These are phyloP conservation scores for Gopherus flavomarginatus DNA, from an alignment of 2,113 vertebrate genomes.

Conservation along the genomic window DNA sequence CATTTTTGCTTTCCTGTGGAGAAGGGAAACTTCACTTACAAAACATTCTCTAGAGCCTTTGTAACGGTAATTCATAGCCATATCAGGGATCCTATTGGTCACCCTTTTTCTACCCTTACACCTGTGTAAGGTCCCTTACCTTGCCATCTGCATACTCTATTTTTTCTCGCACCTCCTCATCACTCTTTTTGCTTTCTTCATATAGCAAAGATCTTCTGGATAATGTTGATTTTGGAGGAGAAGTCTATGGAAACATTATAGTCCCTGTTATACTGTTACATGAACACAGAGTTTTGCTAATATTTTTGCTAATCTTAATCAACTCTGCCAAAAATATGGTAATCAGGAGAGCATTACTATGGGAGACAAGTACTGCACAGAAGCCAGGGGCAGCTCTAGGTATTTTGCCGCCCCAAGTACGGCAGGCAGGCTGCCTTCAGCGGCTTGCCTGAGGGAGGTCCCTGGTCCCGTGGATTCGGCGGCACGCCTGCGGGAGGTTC, in stretches of 20 bases:
- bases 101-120: neutral
- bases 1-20: neutral
- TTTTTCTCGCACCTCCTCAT: conserved; percentile 69
- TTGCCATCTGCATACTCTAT: conserved; percentile 75
- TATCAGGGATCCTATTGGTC: neutral
- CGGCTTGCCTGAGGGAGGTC: too few species aligned
- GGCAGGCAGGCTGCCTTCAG: too few species aligned
- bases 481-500: too few species aligned
- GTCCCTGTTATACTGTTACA: neutral
- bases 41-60: neutral
- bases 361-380: neutral
- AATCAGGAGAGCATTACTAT: neutral
- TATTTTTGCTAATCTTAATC: neutral
- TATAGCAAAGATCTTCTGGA: neutral
- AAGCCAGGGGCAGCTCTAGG: neutral
- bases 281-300: neutral
- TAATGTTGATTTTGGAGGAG: conserved; percentile 40
- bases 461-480: too few species aligned
- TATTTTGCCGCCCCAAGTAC: too few species aligned
- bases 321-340: neutral
- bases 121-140: conserved; percentile 39
- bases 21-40: neutral
- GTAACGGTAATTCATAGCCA: neutral
- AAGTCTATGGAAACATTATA: neutral
- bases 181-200: conserved; percentile 12